Conservation (phyloP, 2,888 invertebrate genomes). For the Eupelmus urozonus region DNA sequence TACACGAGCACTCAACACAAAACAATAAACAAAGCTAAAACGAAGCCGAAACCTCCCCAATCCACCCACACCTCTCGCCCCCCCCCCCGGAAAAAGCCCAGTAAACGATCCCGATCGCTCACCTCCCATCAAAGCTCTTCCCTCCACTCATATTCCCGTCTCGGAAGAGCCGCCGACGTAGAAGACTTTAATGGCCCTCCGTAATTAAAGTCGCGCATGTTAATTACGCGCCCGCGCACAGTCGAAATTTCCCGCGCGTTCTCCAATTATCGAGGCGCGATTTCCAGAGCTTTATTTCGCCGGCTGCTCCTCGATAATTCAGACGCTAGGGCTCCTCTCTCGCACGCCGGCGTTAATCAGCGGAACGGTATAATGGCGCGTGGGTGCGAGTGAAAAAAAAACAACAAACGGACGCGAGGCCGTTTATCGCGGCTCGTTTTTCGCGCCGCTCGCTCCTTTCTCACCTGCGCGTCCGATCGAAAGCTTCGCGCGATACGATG, state of each 20-base stretch:
- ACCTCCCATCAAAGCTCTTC: no score
- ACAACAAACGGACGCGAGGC: no score
- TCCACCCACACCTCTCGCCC: no score
- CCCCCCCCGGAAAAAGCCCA: no score
- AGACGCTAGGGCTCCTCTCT: neutral
- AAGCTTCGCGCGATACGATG: neutral
- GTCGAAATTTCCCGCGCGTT: no score
- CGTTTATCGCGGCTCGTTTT: neutral
- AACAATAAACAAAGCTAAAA: no score
- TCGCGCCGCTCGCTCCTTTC: neutral
- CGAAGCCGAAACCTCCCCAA: no score
- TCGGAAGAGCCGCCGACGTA: slow-evolving; percentile 27
- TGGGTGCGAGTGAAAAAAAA: neutral
- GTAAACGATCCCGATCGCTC: slow-evolving; percentile 27
- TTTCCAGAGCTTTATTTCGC: neutral
- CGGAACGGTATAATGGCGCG: slow-evolving; percentile 25
- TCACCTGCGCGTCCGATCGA: neutral
- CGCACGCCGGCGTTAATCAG: slow-evolving; percentile 23
- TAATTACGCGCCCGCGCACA: no score
- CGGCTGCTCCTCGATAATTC: no score
- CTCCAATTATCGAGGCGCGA: slow-evolving; percentile 15
- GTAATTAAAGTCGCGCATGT: slow-evolving; percentile 47
- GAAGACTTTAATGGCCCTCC: slow-evolving; percentile 57
- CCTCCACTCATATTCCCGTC: no score
- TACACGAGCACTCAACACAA: neutral